Conservation (phyloP, 2,888 invertebrate species). For the Archaeoteleia sp. region DNA sequence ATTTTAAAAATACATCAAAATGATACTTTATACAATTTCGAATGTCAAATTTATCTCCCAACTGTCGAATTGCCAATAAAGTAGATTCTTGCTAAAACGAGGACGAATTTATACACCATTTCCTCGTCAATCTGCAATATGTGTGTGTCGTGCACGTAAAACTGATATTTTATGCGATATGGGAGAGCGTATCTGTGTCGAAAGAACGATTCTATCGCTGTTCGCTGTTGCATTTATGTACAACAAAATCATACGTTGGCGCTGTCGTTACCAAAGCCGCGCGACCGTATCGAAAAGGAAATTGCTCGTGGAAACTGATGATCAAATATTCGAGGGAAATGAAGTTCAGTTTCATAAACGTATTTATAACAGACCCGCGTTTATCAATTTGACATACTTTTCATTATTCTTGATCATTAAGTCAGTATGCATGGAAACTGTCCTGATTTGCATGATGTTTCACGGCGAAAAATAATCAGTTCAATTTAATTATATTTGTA, state of each 20-base stretch:
- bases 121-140: slow-evolving; percentile 11
- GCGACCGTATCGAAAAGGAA: slow-evolving; percentile 39
- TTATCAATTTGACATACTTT: slow-evolving; percentile 1
- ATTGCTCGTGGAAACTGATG: slow-evolving; percentile 24
- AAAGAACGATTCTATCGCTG: slow-evolving; percentile 23
- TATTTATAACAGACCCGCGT: not conserved
- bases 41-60: too few species aligned
- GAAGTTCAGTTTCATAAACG: slow-evolving; percentile 1
- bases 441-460: too few species aligned
- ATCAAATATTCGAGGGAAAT: slow-evolving; percentile 23
- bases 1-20: too few species aligned
- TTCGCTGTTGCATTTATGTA: slow-evolving; percentile 17
- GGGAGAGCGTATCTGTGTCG: slow-evolving; percentile 25
- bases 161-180: slow-evolving; percentile 16
- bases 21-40: too few species aligned
- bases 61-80: too few species aligned
- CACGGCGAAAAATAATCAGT: not conserved
- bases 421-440: too few species aligned
- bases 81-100: too few species aligned
- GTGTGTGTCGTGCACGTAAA: slow-evolving; percentile 2
- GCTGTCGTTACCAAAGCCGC: slow-evolving; percentile 17
- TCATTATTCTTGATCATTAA: slow-evolving; percentile 1
- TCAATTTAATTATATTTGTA: too few species aligned
- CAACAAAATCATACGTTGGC: slow-evolving; percentile 34
- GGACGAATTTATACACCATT: slow-evolving; percentile 21